phyloP scores from a whole-genome alignment of 2,113 vertebrate genomes.

The Delphinus delphis region DNA sequence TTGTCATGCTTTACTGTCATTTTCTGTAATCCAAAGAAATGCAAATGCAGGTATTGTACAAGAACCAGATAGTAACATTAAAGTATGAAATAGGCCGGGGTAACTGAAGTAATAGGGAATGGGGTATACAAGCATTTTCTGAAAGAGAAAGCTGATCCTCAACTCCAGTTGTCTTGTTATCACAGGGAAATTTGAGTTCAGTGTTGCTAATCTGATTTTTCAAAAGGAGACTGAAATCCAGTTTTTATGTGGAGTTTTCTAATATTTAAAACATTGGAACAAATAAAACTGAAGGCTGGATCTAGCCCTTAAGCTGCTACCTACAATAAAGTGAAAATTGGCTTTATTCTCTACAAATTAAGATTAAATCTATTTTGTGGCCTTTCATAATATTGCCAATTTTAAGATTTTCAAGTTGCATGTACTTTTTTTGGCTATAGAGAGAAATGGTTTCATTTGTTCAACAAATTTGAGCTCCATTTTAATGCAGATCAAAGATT shows the following conservation, averaged over 20 bases:
- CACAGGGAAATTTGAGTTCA: not conserved
- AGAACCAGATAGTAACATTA: not conserved
- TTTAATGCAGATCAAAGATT: not conserved
- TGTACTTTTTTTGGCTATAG: not conserved
- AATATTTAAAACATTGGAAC: not conserved
- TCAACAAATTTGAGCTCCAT: not conserved
- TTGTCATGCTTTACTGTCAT: slow-evolving; percentile 1
- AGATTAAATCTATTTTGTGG: not conserved
- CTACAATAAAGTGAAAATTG: not conserved
- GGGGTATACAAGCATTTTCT: not conserved
- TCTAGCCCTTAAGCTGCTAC: not conserved
- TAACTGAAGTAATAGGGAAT: not conserved
- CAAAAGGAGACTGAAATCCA: not conserved
- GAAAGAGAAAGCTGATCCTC: not conserved
- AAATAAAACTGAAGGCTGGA: not conserved
- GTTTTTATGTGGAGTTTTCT: slow-evolving; percentile 8
- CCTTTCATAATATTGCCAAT: not conserved
- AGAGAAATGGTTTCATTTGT: not conserved
- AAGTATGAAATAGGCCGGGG: not conserved
- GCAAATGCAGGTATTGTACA: not conserved
- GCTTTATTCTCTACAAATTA: slow-evolving; percentile 13
- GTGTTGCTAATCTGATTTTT: slow-evolving; percentile 32
- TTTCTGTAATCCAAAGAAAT: slow-evolving; percentile 30
- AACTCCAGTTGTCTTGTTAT: not conserved
- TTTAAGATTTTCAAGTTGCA: slow-evolving; percentile 16